Base-by-base conservation (phyloP, 92 coral and sea anemone species). In the Epizoanthus scotinus region DNA sequence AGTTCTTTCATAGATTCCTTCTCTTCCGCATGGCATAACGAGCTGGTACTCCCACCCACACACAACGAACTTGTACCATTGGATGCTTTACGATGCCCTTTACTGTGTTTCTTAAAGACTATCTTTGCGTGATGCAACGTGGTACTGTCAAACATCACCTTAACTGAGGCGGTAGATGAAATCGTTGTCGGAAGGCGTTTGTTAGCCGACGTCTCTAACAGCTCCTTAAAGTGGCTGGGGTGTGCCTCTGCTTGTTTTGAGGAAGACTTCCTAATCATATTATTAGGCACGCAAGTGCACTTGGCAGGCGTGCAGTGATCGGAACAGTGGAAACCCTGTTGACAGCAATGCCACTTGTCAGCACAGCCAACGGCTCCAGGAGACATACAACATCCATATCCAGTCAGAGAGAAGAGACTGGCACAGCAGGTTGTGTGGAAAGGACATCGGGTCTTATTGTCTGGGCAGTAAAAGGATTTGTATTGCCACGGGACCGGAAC, bases 321-420 rank as follows among this genome's bases (percentile, higher is more conserved):
- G 2, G 95, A 87, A 63, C 97, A 94, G 12, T 66, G 82, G 25
- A 89, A 77, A 5, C 97, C 98, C 80, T 77, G 62, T 15, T 91
- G 89, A 56, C 98, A 94, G 70, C 95, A 94, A 28, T 94, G 98
- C 94, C 95, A 91, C 54, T 81, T 88, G 65, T 94, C 98, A 0
- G 90, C 78, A 54, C 98, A 94, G 12, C 73, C 67, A 17, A 89
- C 91, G 10, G 97, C 96, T 49, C 86, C 67, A 3, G 89, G 87
- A 61, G 85, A 67, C 87, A 87, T 86, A 63, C 98, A 94, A 20
- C 98, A 94, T 2, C 98, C 98, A 34, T 89, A 90, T 4, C 97
- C 98, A 18, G 94, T 91, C 70, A 91, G 81, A 1, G 96, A 91
- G 49, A 91, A 79, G 67, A 87, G 83, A 64, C 92, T 87, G 58